Base-by-base conservation (phyloP, 2,797 vertebrate species). In the Phaenicophaeus curvirostris region DNA sequence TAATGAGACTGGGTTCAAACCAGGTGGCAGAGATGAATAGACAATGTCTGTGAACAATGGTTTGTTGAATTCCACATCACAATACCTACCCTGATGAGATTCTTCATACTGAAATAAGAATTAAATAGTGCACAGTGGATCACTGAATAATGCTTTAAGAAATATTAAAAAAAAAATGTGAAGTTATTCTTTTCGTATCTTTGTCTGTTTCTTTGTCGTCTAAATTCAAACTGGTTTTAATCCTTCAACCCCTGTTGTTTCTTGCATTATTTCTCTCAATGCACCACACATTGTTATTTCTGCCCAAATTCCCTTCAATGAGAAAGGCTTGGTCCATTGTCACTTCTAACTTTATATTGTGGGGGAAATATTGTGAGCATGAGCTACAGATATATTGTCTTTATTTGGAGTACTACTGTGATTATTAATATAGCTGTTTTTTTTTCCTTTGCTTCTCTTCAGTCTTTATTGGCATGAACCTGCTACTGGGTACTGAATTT, bases 281-380 rank as follows among this genome's bases (percentile, higher is more conserved):
- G 66, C 88, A 33, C 65, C 78, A 51, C 25, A 79, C 76, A 82
- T 97, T 96, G 89, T 95, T 97, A 96, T 83, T 97, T 97, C 94
- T 97, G 96, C 94, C 92, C 78, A 97, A 93, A 73, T 97, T 97
- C 87, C 80, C 80, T 69, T 97, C 91, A 97, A 82, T 96, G 67
- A 93, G 91, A 86, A 80, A 90, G 72, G 20, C 58, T 91, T 71
- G 87, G 77, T 85, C 77, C 41, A 82, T 91, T 95, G 93, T 95
- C 57, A 42, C 87, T 91, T 88, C 89, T 93, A 33, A 89, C 61
- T 58, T 94, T 55, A 37, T 87, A 31, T 63, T 81, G 35, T 68
- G 85, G 42, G 42, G 37, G 59, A 86, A 82, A 39, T 69, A 62
- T 89, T 90, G 85, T 84, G 63, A 78, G 16, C 94, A 72, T 74